Base-by-base conservation (phyloP, 2,888 invertebrate genomes). In the Microctonus hyperodae region DNA sequence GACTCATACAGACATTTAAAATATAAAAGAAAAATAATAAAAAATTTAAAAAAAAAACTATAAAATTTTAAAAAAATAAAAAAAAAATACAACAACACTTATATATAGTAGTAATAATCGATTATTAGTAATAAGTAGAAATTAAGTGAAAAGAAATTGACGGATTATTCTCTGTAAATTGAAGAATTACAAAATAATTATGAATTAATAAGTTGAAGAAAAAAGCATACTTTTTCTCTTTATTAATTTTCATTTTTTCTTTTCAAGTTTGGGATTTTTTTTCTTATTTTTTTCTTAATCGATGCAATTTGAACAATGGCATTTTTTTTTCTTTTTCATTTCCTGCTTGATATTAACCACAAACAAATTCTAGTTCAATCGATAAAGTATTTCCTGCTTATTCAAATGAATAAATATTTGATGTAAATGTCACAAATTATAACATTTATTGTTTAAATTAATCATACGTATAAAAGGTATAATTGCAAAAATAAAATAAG, bases 391-490 rank as follows among this genome's bases (percentile, higher is more conserved):
- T 44, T 10, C 16, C 9, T 44, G 20, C 6, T 6, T 1, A 44
- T 16, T 7, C 1, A 44, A 44, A 51, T 25, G 25, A 23, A 23
- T n/a, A n/a, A n/a, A 51, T 5, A 51, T 23, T 3, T 23, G 10
- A 51, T 51, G 23, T 51, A 10, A 23, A 25, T 25, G n/a, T 13
- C 13, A 53, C 13, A 53, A 2, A 53, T 25, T 77, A 73, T 76
- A 76, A 77, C 73, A 75, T 79, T 77, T 76, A 79, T 78, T 77
- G 80, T 78, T 77, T n/a, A n/a, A n/a, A n/a, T n/a, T n/a, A n/a
- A n/a, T n/a, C 74, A 72, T 76, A 76, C 75, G 74, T 73, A 68
- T n/a, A n/a, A n/a, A n/a, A n/a, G 74, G 72, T 69, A 68, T 75
- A 74, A 80, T 78, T 80, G 74, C 76, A 76, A 78, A 80, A 80